These are phyloP conservation scores for Pristis pectinata DNA, from an alignment of 2,797 vertebrate genomes.

Conservation along the genomic window DNA sequence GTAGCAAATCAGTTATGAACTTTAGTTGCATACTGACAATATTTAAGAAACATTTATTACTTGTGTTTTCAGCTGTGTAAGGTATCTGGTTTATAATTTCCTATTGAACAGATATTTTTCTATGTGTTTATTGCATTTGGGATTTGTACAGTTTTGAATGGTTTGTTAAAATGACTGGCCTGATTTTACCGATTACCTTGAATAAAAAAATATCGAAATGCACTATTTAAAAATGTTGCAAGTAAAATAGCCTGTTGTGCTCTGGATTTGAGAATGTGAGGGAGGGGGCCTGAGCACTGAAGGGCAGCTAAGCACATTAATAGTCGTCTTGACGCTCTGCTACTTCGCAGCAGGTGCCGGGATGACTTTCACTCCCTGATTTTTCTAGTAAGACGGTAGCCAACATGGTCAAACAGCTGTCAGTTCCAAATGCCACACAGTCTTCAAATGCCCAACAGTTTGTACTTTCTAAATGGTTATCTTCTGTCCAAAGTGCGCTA, in stretches of 20 bases:
- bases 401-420: background rate
- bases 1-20: background rate
- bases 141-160: background rate
- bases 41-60: background rate
- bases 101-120: background rate
- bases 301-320: background rate
- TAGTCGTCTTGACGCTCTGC: background rate
- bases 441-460: slow-evolving; percentile 18
- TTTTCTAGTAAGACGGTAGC: background rate
- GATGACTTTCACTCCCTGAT: background rate
- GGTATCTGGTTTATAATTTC: background rate
- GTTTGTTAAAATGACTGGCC: background rate
- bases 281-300: background rate
- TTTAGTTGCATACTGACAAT: background rate
- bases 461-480: slow-evolving; percentile 16
- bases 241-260: background rate
- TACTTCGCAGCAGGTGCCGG: slow-evolving; percentile 6
- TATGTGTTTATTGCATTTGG: background rate
- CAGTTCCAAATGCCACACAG: background rate
- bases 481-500: background rate
- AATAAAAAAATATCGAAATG: background rate
- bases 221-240: background rate
- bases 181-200: background rate
- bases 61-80: background rate
- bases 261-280: background rate